These are phyloP conservation scores for Oryzias javanicus DNA, from an alignment of 2,113 vertebrate species.

Conservation along the genomic window DNA sequence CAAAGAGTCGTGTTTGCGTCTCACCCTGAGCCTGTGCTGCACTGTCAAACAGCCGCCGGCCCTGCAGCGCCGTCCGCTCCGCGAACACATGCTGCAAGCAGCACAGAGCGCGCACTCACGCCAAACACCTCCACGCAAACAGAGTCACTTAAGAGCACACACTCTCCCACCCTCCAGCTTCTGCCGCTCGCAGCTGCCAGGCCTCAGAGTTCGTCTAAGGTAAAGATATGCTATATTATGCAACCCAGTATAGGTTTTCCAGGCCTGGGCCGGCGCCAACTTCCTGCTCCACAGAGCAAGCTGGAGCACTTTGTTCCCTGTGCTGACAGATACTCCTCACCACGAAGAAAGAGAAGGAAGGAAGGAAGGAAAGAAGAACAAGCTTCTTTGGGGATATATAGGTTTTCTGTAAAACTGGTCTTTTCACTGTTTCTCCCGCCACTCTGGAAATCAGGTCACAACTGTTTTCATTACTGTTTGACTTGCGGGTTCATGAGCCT, in stretches of 20 bases:
- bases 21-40: constrained; percentile 47
- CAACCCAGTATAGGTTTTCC: constrained; percentile 82
- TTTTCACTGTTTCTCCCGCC: constrained; percentile 29
- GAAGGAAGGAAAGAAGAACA: background rate
- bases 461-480: constrained; percentile 70
- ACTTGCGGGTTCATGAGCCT: constrained; percentile 68
- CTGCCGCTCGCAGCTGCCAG: constrained; percentile 77
- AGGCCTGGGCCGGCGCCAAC: constrained; percentile 72
- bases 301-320: constrained; percentile 61
- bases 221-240: constrained; percentile 84
- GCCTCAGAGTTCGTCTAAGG: constrained; percentile 79
- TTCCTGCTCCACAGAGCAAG: constrained; percentile 74
- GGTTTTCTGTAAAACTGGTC: constrained; percentile 17
- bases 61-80: constrained; percentile 41
- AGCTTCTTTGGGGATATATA: constrained; percentile 1
- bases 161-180: constrained; percentile 59
- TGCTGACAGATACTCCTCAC: constrained; percentile 59
- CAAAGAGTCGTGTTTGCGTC: constrained; percentile 54
- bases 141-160: constrained; percentile 61
- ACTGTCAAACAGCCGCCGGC: constrained; percentile 56
- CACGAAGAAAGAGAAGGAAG: background rate
- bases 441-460: constrained; percentile 68
- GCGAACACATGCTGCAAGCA: constrained; percentile 62
- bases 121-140: constrained; percentile 52
- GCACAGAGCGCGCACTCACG: constrained; percentile 48